Conservation (phyloP, 1,140 invertebrate genomes). For the Hylyphantes graminicola region DNA sequence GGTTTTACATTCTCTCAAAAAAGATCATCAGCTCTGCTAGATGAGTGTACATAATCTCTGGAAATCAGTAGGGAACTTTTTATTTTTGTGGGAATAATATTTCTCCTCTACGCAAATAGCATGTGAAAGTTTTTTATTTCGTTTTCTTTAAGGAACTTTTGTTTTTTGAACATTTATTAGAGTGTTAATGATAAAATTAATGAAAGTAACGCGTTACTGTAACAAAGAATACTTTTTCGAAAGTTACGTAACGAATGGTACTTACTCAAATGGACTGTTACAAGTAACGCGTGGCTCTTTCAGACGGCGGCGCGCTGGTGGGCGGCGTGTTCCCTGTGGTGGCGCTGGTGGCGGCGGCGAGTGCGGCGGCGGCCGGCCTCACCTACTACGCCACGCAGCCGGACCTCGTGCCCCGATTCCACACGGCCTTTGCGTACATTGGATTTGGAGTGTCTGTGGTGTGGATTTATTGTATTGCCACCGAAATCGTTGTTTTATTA, state of each 20-base stretch:
- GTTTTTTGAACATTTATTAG: too few relatives aligned
- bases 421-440: conserved; percentile 72
- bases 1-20: too few relatives aligned
- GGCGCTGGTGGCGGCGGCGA: conserved; percentile 65
- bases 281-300: conserved; percentile 1
- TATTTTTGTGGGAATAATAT: too few relatives aligned
- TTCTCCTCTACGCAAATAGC: too few relatives aligned
- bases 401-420: conserved; percentile 67
- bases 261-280: background rate
- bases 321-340: conserved; percentile 65
- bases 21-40: too few relatives aligned
- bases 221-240: too few relatives aligned
- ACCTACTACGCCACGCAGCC: conserved; percentile 67
- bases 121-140: too few relatives aligned
- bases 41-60: too few relatives aligned
- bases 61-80: too few relatives aligned
- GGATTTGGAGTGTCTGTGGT: conserved; percentile 76
- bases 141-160: too few relatives aligned
- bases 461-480: conserved; percentile 77
- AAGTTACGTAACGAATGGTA: background rate
- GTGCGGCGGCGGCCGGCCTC: conserved; percentile 64
- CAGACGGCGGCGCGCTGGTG: conserved; percentile 69
- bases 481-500: conserved; percentile 76
- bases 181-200: too few relatives aligned
- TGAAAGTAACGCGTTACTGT: too few relatives aligned